Conservation (phyloP, 2,888 invertebrate species). For the Nemotelus pantherinus region DNA sequence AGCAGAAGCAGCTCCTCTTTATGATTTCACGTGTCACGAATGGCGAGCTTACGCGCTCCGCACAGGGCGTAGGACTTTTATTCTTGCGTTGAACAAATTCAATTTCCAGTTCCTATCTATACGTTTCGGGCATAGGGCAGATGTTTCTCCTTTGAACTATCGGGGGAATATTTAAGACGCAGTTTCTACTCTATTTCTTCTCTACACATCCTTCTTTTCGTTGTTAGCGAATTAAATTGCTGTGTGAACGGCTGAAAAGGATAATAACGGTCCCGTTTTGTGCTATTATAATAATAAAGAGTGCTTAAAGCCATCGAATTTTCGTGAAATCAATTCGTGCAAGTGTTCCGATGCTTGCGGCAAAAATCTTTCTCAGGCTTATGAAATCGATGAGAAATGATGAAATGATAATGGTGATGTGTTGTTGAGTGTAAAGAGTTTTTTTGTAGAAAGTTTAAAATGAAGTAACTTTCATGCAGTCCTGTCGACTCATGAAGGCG, state of each 20-base stretch:
- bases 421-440: not conserved
- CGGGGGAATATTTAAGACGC: not conserved
- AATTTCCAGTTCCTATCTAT: conserved; percentile 41
- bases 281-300: conserved; percentile 8
- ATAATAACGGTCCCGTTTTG: not conserved
- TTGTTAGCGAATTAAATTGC: not conserved
- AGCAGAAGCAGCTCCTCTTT: conserved; percentile 1
- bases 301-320: conserved; percentile 1
- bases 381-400: not conserved
- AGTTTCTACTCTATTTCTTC: not conserved
- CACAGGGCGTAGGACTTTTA: conserved; percentile 37
- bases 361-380: no score
- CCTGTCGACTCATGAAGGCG: no score
- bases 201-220: not conserved
- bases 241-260: not conserved
- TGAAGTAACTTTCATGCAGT: not conserved
- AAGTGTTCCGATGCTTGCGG: no score
- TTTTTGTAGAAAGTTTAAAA: not conserved
- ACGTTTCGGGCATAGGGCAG: conserved; percentile 25
- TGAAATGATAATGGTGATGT: not conserved
- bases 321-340: no score
- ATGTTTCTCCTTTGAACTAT: conserved; percentile 3
- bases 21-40: not conserved
- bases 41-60: conserved; percentile 2
- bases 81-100: conserved; percentile 11